Conservation (phyloP, 2,113 vertebrate species). For the Aegithalos caudatus region DNA sequence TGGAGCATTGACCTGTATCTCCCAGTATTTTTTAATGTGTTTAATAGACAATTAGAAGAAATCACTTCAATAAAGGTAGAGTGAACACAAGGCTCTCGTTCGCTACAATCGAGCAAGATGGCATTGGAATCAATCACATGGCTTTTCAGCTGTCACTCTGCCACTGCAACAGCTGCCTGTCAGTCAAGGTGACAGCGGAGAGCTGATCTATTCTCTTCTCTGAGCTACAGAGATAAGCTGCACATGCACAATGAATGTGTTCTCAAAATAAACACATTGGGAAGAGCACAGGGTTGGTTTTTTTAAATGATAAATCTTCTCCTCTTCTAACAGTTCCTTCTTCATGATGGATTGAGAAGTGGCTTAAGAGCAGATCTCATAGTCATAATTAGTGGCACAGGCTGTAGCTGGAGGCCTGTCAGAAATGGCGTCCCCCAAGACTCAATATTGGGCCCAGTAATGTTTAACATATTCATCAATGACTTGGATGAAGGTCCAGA, state of each 20-base stretch:
- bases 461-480: not conserved
- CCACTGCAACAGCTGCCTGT: conserved; percentile 17
- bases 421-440: not conserved
- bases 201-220: conserved; percentile 15
- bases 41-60: conserved; percentile 47
- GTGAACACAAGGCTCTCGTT: not conserved
- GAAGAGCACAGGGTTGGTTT: not conserved
- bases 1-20: conserved; percentile 47
- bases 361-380: not conserved
- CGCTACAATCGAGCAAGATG: not conserved
- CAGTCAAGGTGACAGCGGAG: not conserved
- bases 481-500: not conserved
- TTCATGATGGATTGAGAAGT: not conserved
- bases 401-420: not conserved
- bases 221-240: conserved; percentile 30
- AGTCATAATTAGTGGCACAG: accelerated
- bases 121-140: not conserved
- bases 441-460: not conserved
- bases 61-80: not conserved
- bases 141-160: conserved; percentile 42
- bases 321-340: not conserved
- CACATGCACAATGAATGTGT: not conserved
- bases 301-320: not conserved
- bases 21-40: not conserved
- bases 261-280: not conserved